Conservation (phyloP, 1,140 invertebrate genomes). For the Anastatus disparis region DNA sequence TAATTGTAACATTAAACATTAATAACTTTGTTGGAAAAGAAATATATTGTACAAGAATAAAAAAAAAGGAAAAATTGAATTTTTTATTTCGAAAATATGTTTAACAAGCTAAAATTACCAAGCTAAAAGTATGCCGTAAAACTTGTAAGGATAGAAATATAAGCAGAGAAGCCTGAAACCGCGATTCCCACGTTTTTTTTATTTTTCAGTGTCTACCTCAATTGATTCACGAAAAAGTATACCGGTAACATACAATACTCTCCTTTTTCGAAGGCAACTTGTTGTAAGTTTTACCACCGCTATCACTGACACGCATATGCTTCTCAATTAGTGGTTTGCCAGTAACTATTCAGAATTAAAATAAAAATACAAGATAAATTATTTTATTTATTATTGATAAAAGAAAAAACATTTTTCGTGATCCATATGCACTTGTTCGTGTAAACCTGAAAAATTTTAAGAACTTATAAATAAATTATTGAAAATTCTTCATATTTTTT, state of each 20-base stretch:
- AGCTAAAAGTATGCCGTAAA: no score
- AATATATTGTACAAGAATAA: not conserved
- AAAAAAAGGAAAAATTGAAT: no score
- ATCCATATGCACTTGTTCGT: no score
- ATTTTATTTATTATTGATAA: not conserved
- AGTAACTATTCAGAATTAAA: not conserved
- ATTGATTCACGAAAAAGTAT: constrained; percentile 17
- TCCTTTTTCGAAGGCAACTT: not conserved
- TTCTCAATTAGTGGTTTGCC: not conserved
- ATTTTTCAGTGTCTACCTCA: not conserved
- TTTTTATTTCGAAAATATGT: no score
- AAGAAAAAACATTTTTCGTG: no score
- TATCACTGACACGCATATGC: not conserved
- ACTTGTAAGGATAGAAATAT: not conserved
- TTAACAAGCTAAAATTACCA: not conserved
- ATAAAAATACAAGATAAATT: no score
- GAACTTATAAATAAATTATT: no score
- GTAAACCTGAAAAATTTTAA: no score
- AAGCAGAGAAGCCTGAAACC: not conserved
- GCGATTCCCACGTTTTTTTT: constrained; percentile 9
- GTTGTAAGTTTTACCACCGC: not conserved
- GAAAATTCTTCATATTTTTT: no score
- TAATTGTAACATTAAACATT: no score
- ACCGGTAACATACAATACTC: not conserved
- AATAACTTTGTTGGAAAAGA: no score